Conservation (phyloP, 2,797 vertebrate genomes). For the Pseudopleuronectes americanus region DNA sequence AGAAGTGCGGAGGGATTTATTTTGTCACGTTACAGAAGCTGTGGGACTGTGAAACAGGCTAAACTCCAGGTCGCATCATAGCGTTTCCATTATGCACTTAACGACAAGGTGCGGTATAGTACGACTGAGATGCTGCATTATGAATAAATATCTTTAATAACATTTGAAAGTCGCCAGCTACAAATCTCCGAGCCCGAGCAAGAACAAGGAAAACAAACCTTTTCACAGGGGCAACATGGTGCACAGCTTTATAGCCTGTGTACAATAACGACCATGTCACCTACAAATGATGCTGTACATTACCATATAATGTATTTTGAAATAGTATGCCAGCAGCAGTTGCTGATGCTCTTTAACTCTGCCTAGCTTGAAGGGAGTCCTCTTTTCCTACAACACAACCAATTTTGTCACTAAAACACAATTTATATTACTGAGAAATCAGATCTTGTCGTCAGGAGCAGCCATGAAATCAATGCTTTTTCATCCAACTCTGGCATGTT, state of each 20-base stretch:
- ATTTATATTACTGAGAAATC: not conserved
- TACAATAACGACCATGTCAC: not conserved
- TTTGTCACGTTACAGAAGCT: conserved; percentile 59
- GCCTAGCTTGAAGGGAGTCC: not conserved
- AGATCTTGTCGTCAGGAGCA: not conserved
- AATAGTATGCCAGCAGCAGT: not conserved
- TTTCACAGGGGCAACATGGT: not conserved
- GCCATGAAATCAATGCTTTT: not conserved
- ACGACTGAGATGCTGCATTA: conserved; percentile 38
- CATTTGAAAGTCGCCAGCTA: conserved; percentile 24
- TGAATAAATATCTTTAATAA: conserved; percentile 37
- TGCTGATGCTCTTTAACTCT: not conserved
- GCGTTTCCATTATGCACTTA: conserved; percentile 46
- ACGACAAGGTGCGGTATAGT: conserved; percentile 40
- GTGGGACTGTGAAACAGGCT: conserved; percentile 44
- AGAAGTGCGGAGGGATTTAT: conserved; percentile 53
- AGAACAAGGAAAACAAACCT: conserved; percentile 11
- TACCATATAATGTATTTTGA: conserved; percentile 4
- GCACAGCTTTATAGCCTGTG: not conserved
- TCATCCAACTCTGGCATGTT: not conserved
- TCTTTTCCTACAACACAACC: not conserved
- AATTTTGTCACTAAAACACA: not conserved
- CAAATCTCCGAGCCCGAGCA: conserved; percentile 16
- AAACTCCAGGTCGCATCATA: conserved; percentile 41
- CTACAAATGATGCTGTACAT: not conserved